These are phyloP conservation scores for Lethenteron reissneri DNA, from an alignment of 2,113 vertebrate genomes.

Conservation along the genomic window DNA sequence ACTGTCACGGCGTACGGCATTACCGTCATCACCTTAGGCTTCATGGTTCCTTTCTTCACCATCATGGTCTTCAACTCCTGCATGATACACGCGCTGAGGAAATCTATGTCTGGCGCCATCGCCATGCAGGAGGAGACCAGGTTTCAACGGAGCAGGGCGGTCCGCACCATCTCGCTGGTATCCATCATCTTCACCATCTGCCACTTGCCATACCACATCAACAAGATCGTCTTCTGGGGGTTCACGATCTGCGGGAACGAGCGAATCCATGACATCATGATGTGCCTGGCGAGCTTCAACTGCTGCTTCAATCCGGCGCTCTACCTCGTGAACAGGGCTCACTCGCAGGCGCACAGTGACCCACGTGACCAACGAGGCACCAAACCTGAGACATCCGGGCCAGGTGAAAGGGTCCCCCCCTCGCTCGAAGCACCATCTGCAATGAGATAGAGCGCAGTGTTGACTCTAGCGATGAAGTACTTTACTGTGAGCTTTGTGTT, in stretches of 20 bases:
- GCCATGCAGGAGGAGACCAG: too few species aligned
- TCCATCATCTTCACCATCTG: constrained; percentile 55
- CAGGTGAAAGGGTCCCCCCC: too few species aligned
- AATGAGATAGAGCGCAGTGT: too few species aligned
- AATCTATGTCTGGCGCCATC: constrained; percentile 20
- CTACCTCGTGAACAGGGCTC: constrained; percentile 67
- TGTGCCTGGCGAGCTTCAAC: constrained; percentile 69
- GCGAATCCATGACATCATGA: background rate
- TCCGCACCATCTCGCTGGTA: constrained; percentile 76
- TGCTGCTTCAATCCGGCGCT: constrained; percentile 78
- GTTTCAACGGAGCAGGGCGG: constrained; percentile 9
- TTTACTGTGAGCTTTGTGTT: too few species aligned
- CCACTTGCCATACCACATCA: constrained; percentile 73
- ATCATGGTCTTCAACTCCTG: constrained; percentile 61
- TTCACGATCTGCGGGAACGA: too few species aligned
- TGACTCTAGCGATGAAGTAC: too few species aligned
- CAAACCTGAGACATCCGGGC: too few species aligned
- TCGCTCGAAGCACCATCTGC: too few species aligned
- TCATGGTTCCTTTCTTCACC: constrained; percentile 46
- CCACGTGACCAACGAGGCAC: too few species aligned
- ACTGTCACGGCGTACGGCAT: too few species aligned
- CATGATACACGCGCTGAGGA: constrained; percentile 57
- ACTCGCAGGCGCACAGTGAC: too few species aligned
- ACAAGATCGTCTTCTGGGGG: constrained; percentile 27
- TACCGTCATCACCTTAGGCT: constrained; percentile 29